phyloP scores from a whole-genome alignment of 2,113 vertebrate genomes.

The Aramus guarauna region DNA sequence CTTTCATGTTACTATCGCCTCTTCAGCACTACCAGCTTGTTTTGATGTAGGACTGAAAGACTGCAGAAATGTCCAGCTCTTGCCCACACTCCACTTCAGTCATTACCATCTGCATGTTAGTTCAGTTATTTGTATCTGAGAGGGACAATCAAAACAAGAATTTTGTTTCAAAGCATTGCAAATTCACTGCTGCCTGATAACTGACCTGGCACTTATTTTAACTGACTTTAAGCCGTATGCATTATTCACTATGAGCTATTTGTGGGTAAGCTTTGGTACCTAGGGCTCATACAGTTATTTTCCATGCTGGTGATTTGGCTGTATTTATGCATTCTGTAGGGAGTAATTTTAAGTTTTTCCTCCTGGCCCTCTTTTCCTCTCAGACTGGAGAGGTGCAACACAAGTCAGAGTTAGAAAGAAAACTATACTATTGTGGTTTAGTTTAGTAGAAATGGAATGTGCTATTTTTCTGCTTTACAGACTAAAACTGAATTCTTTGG shows the following conservation, averaged over 20 bases:
- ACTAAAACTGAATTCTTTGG: background rate
- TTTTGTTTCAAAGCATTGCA: background rate
- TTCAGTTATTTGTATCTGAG: background rate
- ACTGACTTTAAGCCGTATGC: background rate
- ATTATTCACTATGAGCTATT: conserved; percentile 42
- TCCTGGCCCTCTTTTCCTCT: background rate
- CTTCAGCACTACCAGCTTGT: background rate
- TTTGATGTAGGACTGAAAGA: background rate
- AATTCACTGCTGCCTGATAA: background rate
- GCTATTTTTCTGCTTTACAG: background rate
- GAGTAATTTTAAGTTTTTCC: background rate
- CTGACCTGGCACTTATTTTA: conserved; percentile 41
- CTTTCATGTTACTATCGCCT: background rate
- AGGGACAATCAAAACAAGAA: background rate
- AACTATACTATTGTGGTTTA: background rate
- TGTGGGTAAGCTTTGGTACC: conserved; percentile 13
- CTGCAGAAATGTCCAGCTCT: background rate
- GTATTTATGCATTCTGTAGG: background rate
- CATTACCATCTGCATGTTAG: background rate
- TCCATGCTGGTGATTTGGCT: background rate
- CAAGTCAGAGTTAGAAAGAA: background rate
- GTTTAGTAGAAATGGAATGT: background rate
- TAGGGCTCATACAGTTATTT: background rate
- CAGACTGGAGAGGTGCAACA: background rate
- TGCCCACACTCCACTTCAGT: background rate